Conservation (phyloP, 2,888 invertebrate species). For the Tetragonula carbonaria region DNA sequence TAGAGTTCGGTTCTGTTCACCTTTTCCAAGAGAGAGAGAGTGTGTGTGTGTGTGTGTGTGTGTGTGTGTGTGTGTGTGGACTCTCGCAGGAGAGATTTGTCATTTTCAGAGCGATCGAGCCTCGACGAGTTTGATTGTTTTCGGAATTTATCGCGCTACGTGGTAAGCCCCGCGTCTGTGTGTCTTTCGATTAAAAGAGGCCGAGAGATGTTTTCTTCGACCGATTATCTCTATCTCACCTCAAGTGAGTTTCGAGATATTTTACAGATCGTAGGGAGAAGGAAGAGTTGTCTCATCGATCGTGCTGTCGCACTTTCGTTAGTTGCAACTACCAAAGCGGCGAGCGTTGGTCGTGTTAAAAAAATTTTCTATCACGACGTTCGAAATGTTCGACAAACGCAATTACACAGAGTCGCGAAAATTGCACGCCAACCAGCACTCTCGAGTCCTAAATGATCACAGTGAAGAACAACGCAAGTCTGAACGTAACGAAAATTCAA, state of each 20-base stretch:
- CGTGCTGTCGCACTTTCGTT: no score
- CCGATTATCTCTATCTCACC: background rate
- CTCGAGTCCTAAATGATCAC: no score
- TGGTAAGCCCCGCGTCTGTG: background rate
- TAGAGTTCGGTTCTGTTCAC: background rate
- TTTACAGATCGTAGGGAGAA: background rate
- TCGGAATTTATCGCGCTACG: constrained; percentile 21
- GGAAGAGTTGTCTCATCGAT: background rate
- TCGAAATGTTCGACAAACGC: background rate
- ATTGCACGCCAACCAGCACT: constrained; percentile 1
- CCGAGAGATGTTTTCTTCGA: background rate
- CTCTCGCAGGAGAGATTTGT: constrained; percentile 26
- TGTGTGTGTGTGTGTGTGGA: constrained; percentile 10
- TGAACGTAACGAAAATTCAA: background rate
- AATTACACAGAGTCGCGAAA: background rate
- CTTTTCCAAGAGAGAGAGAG: background rate
- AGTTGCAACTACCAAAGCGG: no score
- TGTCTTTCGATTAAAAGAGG: background rate
- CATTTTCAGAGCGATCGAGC: background rate
- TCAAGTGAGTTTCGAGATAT: background rate
- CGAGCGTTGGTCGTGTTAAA: background rate
- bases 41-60: constrained; percentile 5
- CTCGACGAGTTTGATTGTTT: constrained; percentile 25
- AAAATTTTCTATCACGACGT: background rate
- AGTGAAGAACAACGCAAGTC: background rate